These are phyloP conservation scores for Lithophane semibrunnea DNA, from an alignment of 2,888 invertebrate genomes.

Conservation along the genomic window DNA sequence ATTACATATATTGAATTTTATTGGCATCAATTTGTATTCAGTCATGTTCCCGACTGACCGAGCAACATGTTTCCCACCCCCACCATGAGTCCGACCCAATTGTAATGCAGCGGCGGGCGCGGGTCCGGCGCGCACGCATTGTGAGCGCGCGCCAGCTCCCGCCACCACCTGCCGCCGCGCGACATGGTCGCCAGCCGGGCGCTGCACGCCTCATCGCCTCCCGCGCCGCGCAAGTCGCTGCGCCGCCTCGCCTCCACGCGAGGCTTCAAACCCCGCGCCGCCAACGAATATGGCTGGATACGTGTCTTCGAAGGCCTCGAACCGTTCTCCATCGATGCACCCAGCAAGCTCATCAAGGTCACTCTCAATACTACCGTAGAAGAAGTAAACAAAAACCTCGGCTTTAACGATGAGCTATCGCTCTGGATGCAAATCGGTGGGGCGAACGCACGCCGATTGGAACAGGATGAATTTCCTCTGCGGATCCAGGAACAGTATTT, in stretches of 20 bases:
- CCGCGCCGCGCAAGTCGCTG: slow-evolving; percentile 85
- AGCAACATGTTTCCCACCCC: slow-evolving; percentile 89
- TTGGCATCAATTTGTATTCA: slow-evolving; percentile 80
- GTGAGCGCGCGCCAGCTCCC: slow-evolving; percentile 80
- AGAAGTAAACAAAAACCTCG: slow-evolving; percentile 87
- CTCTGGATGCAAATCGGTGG: slow-evolving; percentile 91
- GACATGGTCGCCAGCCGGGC: slow-evolving; percentile 88
- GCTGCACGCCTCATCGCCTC: slow-evolving; percentile 88
- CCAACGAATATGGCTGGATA: slow-evolving; percentile 90
- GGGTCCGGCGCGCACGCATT: slow-evolving; percentile 82
- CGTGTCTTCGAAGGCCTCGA: slow-evolving; percentile 91
- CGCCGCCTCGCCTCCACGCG: slow-evolving; percentile 89
- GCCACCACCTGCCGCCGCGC: slow-evolving; percentile 81
- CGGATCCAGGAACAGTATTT: slow-evolving; percentile 92
- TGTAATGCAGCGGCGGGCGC: slow-evolving; percentile 85
- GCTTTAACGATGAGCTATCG: slow-evolving; percentile 86
- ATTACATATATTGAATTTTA: slow-evolving; percentile 67
- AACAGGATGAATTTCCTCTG: slow-evolving; percentile 90
- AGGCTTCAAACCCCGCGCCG: slow-evolving; percentile 82
- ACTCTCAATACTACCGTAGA: slow-evolving; percentile 90
- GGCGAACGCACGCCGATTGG: slow-evolving; percentile 89
- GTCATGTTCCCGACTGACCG: slow-evolving; percentile 86
- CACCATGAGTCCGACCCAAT: slow-evolving; percentile 87
- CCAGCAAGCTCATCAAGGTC: slow-evolving; percentile 90
- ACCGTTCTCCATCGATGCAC: slow-evolving; percentile 87